Base-by-base conservation (phyloP, 1,140 invertebrate species). In the Drosophila insularis region DNA sequence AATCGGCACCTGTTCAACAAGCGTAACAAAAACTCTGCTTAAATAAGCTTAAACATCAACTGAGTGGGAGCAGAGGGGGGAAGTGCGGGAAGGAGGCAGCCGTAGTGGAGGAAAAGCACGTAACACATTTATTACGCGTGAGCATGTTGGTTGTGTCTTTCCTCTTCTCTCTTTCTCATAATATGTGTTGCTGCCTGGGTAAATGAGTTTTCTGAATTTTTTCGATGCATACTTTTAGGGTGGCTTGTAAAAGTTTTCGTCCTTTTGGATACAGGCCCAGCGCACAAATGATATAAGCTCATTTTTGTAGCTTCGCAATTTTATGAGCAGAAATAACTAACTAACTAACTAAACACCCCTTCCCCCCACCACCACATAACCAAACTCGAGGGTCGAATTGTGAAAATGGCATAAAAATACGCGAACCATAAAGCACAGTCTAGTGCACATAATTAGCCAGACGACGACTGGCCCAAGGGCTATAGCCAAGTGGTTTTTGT, bases 1-100 rank as follows among this genome's bases (percentile, higher is more conserved):
- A 87, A 89, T 89, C 84, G 80, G 84, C 84, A 89, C 84, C 84
- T 89, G 84, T 89, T 84, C 80, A 89, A 89, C 84, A 89, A 84
- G 77, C 84, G 73, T 76, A 84, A 71, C 65, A 71, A 74, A 79
- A 72, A 61, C 68, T 65, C 66, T 73, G 66, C 70, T 76, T 65
- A 86, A 86, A 87, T 79, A 71, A 75, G 82, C 68, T 67, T 68
- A 78, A 63, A 74, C 43, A 50, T 17, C 43, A 50, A 21, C 37
- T 56, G 14, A 7, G 6, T 17, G 27, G 32, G 14, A 23, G 39
- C 6, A 14, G 35, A 8, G 10, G 4, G n/a, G 4, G 19, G 6
- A 31, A 37, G 11, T 39, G n/a, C n/a, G n/a, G n/a, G n/a, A n/a
- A 35, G 2, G 59, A 32, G 14, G 1, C 14, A 19, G 58, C 54